phyloP scores from a whole-genome alignment of 1,140 invertebrate genomes.

The Calephelis nemesis region DNA sequence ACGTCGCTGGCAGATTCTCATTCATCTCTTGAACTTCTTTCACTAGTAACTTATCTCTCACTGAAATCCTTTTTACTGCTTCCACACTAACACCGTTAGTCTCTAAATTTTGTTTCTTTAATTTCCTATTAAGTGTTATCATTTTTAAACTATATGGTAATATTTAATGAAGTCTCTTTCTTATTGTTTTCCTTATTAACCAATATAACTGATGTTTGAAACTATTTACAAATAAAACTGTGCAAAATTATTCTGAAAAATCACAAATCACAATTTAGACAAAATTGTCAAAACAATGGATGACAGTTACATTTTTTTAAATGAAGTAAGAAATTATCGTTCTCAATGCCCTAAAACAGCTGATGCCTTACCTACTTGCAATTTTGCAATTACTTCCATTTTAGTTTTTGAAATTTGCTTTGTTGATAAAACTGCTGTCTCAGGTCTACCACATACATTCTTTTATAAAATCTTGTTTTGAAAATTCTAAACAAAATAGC shows the following conservation, averaged over 20 bases:
- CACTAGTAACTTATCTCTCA: constrained; percentile 91
- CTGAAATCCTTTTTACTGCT: constrained; percentile 84
- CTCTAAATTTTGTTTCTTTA: constrained; percentile 83
- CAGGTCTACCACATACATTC: too few species aligned
- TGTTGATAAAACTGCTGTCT: too few species aligned
- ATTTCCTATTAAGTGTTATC: constrained; percentile 90
- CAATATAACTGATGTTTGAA: neutral
- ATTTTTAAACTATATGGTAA: constrained; percentile 68
- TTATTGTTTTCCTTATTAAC: neutral
- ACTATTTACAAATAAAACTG: neutral
- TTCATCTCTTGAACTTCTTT: constrained; percentile 97
- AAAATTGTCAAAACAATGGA: constrained; percentile 1
- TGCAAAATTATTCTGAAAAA: constrained; percentile 6
- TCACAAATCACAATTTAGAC: neutral
- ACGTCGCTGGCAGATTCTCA: constrained; percentile 89
- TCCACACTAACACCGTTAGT: constrained; percentile 57
- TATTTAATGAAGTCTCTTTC: neutral
- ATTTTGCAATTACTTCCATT: too few species aligned
- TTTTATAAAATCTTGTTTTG: too few species aligned
- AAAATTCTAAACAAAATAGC: too few species aligned
- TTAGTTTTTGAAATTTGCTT: too few species aligned
- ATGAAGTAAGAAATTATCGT: too few species aligned
- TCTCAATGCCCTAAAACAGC: too few species aligned
- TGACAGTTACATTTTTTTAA: neutral
- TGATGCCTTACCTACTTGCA: too few species aligned